These are phyloP conservation scores for Pachyuromys duprasi DNA, from an alignment of 2,797 vertebrate genomes.

Conservation along the genomic window DNA sequence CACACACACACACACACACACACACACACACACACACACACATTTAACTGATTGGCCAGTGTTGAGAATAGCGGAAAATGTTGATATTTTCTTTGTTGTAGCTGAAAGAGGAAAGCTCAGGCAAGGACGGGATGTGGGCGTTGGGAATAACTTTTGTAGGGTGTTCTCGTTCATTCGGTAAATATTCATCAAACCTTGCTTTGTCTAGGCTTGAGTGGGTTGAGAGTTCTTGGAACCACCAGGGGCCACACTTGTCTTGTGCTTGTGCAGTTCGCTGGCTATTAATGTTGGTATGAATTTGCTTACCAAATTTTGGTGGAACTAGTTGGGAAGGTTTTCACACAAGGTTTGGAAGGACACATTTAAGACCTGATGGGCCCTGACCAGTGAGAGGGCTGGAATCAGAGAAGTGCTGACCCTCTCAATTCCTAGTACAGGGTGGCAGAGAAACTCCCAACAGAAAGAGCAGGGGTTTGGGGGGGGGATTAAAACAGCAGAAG, in stretches of 20 bases:
- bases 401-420: background rate
- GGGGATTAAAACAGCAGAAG: background rate
- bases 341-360: background rate
- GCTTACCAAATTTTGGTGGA: background rate
- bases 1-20: background rate
- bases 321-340: background rate
- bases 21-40: background rate
- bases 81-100: background rate
- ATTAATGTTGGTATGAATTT: background rate
- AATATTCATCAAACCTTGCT: background rate
- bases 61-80: background rate
- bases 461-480: background rate
- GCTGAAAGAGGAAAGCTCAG: background rate
- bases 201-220: background rate
- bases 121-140: background rate
- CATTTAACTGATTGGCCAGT: background rate
- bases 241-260: background rate
- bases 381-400: background rate
- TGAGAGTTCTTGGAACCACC: background rate
- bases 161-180: background rate
- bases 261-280: background rate
- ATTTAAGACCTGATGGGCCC: background rate
- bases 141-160: background rate
- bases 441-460: background rate
- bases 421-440: background rate